Percentiles rank a stretch among this genome's conserved stretches.
phyloP scores from a whole-genome alignment of 2,888 invertebrate genomes.

The Rhingia campestris region DNA sequence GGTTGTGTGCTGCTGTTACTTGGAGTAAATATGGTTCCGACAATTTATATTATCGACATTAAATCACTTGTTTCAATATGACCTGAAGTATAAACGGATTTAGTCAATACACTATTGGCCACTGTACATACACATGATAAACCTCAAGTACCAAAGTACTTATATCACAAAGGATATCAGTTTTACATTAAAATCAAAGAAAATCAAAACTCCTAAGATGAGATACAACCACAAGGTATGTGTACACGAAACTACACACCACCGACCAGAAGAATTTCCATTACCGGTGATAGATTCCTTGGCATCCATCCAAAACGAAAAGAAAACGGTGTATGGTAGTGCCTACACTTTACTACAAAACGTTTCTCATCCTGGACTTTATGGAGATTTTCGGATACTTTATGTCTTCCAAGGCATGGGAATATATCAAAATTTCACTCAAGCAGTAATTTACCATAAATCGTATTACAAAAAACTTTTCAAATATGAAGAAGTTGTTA shows the following conservation, averaged over 20 bases:
- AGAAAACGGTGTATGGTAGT: conserved; percentile 30
- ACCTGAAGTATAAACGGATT: conserved; percentile 10
- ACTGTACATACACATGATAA: conserved; percentile 20
- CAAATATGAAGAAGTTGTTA: conserved; percentile 57
- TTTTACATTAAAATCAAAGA: conserved; percentile 62
- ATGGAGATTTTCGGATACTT: conserved; percentile 18
- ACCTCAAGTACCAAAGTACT: conserved; percentile 29
- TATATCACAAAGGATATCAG: conserved; percentile 62
- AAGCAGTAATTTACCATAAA: conserved; percentile 68
- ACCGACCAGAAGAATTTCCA: conserved; percentile 33
- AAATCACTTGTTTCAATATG: conserved; percentile 47
- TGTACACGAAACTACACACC: neutral
- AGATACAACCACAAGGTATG: conserved; percentile 36
- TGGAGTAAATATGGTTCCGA: neutral
- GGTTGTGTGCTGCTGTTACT: neutral
- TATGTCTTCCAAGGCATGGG: conserved; percentile 27
- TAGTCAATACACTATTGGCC: conserved; percentile 45
- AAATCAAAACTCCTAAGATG: conserved; percentile 58
- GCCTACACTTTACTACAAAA: neutral
- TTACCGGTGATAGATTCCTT: conserved; percentile 63
- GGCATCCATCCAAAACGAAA: conserved; percentile 60
- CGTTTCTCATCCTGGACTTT: conserved; percentile 22
- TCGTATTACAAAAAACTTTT: conserved; percentile 47
- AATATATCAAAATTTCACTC: conserved; percentile 63
- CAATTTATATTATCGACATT: conserved; percentile 47